Percentiles rank a stretch among this genome's conserved stretches.
phyloP scores from a whole-genome alignment of 2,888 invertebrate genomes.

The Mantis religiosa region DNA sequence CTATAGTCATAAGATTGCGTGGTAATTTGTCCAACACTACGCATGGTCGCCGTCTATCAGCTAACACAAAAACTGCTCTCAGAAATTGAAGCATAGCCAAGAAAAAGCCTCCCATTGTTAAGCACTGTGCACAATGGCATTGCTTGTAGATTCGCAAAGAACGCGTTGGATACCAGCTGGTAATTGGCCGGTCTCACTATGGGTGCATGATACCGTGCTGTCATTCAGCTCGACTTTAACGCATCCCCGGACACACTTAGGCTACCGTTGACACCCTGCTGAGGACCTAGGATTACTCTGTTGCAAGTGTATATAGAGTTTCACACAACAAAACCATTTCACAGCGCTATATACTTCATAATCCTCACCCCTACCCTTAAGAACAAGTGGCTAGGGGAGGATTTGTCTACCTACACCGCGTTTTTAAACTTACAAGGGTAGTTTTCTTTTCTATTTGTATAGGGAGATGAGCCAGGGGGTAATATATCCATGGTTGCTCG shows the following conservation, averaged over 20 bases:
- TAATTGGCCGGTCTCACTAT: background rate
- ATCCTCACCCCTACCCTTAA: background rate
- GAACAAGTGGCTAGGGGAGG: background rate
- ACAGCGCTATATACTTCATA: background rate
- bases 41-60: background rate
- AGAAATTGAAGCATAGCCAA: background rate
- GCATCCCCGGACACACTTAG: constrained; percentile 20
- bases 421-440: background rate
- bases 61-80: too few species aligned
- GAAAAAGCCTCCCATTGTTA: background rate
- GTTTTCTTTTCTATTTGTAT: constrained; percentile 13
- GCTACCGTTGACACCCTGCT: constrained; percentile 19
- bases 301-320: background rate
- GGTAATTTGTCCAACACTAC: too few species aligned
- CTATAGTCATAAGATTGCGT: too few species aligned
- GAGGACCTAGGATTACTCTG: background rate
- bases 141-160: background rate
- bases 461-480: constrained; percentile 9
- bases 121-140: background rate
- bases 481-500: background rate
- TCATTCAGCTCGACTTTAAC: constrained; percentile 18
- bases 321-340: background rate
- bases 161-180: background rate
- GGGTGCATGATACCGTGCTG: constrained; percentile 22
- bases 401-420: background rate